Base-by-base conservation (phyloP, 2,113 vertebrate species). In the Neodontobutis hainanensis region DNA sequence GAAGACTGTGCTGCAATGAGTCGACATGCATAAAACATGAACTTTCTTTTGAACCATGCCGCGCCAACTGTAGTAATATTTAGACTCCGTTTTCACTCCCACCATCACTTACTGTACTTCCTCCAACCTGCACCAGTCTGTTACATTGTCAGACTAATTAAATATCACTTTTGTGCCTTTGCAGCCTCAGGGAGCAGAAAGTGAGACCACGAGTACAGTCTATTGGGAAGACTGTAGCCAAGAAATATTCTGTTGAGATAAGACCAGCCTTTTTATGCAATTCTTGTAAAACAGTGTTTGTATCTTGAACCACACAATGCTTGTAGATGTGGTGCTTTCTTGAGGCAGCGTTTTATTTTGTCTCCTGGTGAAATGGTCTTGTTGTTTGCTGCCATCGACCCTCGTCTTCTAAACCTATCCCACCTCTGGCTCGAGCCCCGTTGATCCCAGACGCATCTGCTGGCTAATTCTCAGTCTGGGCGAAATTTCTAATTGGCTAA, bases 11-110 rank as follows among this genome's bases (percentile, higher is more conserved):
- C 82, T 59, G 84, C 85, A 76, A 78, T 78, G 68, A 80, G 78
- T 69, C 61, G 4, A 32, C 0, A 80, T 89, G 73, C 81, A 89
- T 89, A 77, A 89, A 87, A 75, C 80, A 90, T 87, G 77, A 80
- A 53, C 50, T 44, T 36, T 11, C 61, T 60, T 85, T 81, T 70
- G 76, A 86, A 75, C 27, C 61, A 62, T 14, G 57, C 61, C 4
- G 56, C 40, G 14, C 58, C 65, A 85, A 77, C 77, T 59, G 70
- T 70, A 61, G 65, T 79, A 61, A 77, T 81, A 78, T 75, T 83
- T 72, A 61, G 60, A 65, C 47, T 51, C 43, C 60, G 65, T 65
- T 58, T 52, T 53, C 65, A 15, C 55, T 40, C 53, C 43, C 43
- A 45, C 42, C 40, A 16, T 59, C 16, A 35, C 42, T 60, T 40